phyloP scores from a whole-genome alignment of 1,140 invertebrate genomes.

The Dysdera silvatica region DNA sequence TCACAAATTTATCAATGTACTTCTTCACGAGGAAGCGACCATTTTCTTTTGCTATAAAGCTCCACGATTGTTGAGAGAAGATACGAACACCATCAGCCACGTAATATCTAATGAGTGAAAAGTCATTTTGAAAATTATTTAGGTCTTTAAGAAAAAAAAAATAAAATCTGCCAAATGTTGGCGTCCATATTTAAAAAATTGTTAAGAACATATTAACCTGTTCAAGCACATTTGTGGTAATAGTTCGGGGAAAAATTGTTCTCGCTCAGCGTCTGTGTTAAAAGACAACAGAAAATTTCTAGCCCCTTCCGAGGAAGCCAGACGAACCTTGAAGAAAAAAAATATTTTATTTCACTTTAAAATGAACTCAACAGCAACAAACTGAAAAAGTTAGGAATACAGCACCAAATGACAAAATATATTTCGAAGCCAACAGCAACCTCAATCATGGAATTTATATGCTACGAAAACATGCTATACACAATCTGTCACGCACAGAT shows the following conservation, averaged over 20 bases:
- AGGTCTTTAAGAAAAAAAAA: background rate
- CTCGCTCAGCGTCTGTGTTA: slow-evolving; percentile 42
- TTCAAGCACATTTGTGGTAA: slow-evolving; percentile 53
- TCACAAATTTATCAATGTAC: slow-evolving; percentile 47
- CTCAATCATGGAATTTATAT: too few species aligned
- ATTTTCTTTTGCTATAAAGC: slow-evolving; percentile 45
- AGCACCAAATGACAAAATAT: too few species aligned
- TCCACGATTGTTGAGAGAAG: slow-evolving; percentile 54
- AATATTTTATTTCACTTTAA: too few species aligned
- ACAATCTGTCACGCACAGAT: too few species aligned
- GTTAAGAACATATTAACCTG: slow-evolving; percentile 39
- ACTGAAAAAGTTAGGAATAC: background rate
- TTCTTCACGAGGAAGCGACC: slow-evolving; percentile 50
- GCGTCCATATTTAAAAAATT: background rate
- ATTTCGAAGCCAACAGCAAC: too few species aligned
- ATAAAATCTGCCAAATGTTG: background rate
- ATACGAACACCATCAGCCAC: slow-evolving; percentile 53
- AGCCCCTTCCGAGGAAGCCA: slow-evolving; percentile 51
- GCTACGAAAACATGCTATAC: too few species aligned
- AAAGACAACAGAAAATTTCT: slow-evolving; percentile 48
- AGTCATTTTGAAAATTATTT: background rate
- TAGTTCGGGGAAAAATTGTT: slow-evolving; percentile 47
- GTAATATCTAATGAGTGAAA: slow-evolving; percentile 52
- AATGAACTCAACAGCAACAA: background rate
- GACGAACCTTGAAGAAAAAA: slow-evolving; percentile 42